These are phyloP conservation scores for Coreoperca whiteheadi DNA, from an alignment of 2,113 vertebrate genomes.

Conservation along the genomic window DNA sequence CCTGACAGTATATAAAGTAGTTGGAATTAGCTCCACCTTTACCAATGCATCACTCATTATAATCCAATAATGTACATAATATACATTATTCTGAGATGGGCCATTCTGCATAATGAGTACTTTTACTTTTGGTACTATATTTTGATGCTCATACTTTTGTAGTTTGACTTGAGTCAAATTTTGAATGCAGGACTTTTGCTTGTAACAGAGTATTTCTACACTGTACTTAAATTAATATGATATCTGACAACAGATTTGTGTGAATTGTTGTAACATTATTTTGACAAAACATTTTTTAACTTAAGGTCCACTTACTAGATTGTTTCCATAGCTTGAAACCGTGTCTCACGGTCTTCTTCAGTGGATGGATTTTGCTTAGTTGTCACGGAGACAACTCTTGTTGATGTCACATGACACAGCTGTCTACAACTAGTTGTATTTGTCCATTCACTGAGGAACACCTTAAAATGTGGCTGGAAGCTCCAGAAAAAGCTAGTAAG, in stretches of 20 bases:
- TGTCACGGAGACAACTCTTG: background rate
- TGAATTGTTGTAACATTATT: background rate
- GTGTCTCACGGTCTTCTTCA: background rate
- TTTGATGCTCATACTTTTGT: too few relatives aligned
- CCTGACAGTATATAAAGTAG: too few relatives aligned
- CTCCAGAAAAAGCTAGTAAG: background rate
- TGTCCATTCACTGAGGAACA: background rate
- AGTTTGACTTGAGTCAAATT: too few relatives aligned
- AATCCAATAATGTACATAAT: too few relatives aligned
- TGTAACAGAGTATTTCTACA: too few relatives aligned
- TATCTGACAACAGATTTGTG: background rate
- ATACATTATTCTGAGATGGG: too few relatives aligned
- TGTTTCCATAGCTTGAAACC: background rate
- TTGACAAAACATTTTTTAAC: background rate
- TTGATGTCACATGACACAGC: background rate
- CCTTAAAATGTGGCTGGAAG: background rate
- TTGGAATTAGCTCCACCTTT: too few relatives aligned
- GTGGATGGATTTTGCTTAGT: background rate
- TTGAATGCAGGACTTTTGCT: too few relatives aligned
- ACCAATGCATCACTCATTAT: too few relatives aligned
- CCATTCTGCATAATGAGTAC: too few relatives aligned
- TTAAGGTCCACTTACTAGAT: background rate
- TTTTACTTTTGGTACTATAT: too few relatives aligned
- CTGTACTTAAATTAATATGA: too few relatives aligned
- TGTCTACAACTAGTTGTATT: background rate